phyloP scores from a whole-genome alignment of 2,888 invertebrate species.

The Adineta ricciae region DNA sequence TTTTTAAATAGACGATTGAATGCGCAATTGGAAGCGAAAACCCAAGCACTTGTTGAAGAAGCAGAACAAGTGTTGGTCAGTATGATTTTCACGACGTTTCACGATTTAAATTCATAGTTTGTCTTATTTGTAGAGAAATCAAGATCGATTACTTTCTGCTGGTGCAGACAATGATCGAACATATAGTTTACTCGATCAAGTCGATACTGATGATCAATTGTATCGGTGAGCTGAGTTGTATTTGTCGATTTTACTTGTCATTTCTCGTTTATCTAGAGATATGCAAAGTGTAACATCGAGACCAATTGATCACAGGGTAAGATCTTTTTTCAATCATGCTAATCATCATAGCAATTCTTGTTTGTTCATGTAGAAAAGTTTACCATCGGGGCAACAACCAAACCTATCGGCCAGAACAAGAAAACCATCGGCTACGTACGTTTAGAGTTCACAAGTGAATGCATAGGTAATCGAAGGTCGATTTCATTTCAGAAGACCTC shows the following conservation, averaged over 20 bases:
- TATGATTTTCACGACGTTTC: no score
- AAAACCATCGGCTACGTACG: constrained; percentile 41
- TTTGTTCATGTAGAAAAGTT: constrained; percentile 36
- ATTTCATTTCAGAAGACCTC: constrained; percentile 36
- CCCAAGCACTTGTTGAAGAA: constrained; percentile 46
- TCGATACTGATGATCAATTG: constrained; percentile 39
- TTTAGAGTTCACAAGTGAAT: constrained; percentile 43
- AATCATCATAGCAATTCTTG: not conserved
- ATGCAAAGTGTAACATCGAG: not conserved
- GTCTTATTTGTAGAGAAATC: constrained; percentile 29
- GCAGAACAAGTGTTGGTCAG: constrained; percentile 47
- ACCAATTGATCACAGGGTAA: not conserved
- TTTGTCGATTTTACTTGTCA: not conserved
- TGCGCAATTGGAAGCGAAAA: constrained; percentile 48
- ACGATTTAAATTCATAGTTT: not conserved
- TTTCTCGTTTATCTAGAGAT: not conserved
- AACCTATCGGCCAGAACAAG: not conserved
- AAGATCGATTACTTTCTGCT: constrained; percentile 25
- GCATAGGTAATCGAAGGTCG: not conserved
- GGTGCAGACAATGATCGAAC: not conserved
- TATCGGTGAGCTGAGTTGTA: not conserved
- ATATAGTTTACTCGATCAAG: constrained; percentile 36
- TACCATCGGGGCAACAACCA: constrained; percentile 38
- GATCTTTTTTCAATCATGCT: not conserved
- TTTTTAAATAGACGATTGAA: constrained; percentile 42